phyloP scores from a whole-genome alignment of 2,797 vertebrate genomes.

The Lycodopsis pacificus region DNA sequence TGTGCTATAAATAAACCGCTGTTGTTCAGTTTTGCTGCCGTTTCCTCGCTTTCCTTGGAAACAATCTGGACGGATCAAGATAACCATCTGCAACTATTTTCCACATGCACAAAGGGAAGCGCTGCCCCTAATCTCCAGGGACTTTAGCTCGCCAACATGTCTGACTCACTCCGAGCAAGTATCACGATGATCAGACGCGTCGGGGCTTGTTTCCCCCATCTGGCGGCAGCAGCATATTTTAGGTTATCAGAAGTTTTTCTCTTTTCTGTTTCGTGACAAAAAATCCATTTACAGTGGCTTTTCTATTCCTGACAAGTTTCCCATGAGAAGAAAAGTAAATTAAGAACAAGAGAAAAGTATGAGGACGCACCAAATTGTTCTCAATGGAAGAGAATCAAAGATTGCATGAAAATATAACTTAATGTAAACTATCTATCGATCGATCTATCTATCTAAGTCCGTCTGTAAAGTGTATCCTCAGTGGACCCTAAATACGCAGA shows the following conservation, averaged over 20 bases:
- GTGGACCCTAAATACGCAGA: background rate
- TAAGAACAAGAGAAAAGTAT: background rate
- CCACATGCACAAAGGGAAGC: conserved; percentile 33
- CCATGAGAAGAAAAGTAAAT: background rate
- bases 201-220: conserved; percentile 30
- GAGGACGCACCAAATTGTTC: background rate
- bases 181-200: conserved; percentile 24
- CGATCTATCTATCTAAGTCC: background rate
- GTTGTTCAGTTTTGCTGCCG: background rate
- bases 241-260: too few species aligned
- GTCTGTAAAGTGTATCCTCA: background rate
- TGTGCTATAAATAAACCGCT: background rate
- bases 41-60: conserved; percentile 26
- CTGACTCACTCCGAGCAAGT: conserved; percentile 60
- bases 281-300: background rate
- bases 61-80: background rate
- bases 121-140: conserved; percentile 15
- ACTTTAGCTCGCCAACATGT: conserved; percentile 38
- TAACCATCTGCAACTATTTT: conserved; percentile 44
- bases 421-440: conserved; percentile 2
- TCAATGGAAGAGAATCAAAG: background rate
- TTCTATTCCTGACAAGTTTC: background rate
- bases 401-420: background rate
- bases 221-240: background rate
- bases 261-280: background rate